A percentile compares a stretch with the other conserved stretches of the same genome.
Conservation (phyloP, 1,140 invertebrate species). For the Caenorhabditis tropicalis region DNA sequence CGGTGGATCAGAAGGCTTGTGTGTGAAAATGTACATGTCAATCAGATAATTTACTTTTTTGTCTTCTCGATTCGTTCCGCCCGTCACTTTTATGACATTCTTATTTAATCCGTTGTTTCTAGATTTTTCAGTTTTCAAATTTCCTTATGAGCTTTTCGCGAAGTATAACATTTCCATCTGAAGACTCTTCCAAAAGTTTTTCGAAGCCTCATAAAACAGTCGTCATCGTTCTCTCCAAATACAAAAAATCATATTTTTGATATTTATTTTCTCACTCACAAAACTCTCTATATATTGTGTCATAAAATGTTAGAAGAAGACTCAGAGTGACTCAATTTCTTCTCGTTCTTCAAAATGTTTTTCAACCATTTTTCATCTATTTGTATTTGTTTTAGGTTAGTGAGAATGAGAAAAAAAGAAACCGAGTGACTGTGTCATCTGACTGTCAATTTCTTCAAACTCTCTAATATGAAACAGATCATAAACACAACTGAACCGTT, state of each 20-base stretch:
- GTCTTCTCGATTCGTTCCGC: not conserved
- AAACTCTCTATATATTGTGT: not conserved
- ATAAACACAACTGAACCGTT: not conserved
- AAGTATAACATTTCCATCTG: no score
- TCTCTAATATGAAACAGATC: not conserved
- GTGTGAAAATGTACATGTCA: slow-evolving; percentile 15
- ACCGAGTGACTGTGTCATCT: not conserved
- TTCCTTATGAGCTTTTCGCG: no score
- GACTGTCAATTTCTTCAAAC: not conserved
- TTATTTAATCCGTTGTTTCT: not conserved
- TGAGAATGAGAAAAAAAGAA: not conserved
- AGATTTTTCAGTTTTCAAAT: not conserved
- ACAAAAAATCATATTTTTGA: not conserved
- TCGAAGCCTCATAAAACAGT: not conserved
- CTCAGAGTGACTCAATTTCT: not conserved
- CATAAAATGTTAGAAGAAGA: not conserved
- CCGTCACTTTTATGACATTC: slow-evolving; percentile 22
- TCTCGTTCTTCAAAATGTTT: not conserved
- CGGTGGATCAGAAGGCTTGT: not conserved
- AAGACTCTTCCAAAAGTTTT: not conserved
- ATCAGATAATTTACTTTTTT: slow-evolving; percentile 38
- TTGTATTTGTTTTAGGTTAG: slow-evolving; percentile 34
- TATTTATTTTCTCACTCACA: slow-evolving; percentile 42
- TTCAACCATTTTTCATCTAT: not conserved
- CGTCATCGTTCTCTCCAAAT: not conserved